Conservation (phyloP, 2,888 invertebrate species). For the Drosophila ezoana region DNA sequence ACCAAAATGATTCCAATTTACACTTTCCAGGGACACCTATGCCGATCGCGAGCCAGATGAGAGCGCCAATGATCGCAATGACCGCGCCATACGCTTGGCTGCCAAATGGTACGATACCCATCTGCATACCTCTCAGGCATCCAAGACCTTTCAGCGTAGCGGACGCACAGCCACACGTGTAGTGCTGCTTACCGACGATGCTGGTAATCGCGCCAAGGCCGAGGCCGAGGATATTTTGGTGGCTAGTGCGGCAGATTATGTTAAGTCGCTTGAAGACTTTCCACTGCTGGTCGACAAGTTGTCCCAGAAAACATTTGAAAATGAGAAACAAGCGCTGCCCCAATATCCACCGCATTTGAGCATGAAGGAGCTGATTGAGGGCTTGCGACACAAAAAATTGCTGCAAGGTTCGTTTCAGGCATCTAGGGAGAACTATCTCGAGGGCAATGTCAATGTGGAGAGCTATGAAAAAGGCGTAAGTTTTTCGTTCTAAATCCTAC, state of each 20-base stretch:
- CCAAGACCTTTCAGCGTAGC: constrained; percentile 57
- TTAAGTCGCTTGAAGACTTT: constrained; percentile 89
- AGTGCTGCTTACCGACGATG: constrained; percentile 94
- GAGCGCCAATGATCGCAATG: constrained; percentile 95
- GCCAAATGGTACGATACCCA: constrained; percentile 94
- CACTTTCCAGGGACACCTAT: constrained; percentile 91
- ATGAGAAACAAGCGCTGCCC: constrained; percentile 87
- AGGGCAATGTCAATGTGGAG: constrained; percentile 94
- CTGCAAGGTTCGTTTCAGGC: constrained; percentile 93
- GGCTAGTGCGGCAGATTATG: constrained; percentile 89
- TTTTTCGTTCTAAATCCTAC: constrained; percentile 32
- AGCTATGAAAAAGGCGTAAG: constrained; percentile 92
- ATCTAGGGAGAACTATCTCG: constrained; percentile 96
- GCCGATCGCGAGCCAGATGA: constrained; percentile 93
- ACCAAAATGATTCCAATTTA: background rate
- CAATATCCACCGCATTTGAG: constrained; percentile 94
- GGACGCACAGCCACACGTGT: constrained; percentile 86
- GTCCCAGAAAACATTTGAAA: constrained; percentile 88
- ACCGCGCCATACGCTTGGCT: constrained; percentile 93
- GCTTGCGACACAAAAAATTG: constrained; percentile 91
- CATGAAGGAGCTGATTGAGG: constrained; percentile 90
- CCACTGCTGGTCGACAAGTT: constrained; percentile 93
- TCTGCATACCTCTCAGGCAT: constrained; percentile 84
- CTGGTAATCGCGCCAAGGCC: constrained; percentile 90
- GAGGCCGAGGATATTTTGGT: constrained; percentile 89